Percentiles rank a stretch among this genome's conserved stretches.
Evolutionary conservation across 2,113 vertebrate species (phyloP).

Genomic region (Gobius niger): DNA sequence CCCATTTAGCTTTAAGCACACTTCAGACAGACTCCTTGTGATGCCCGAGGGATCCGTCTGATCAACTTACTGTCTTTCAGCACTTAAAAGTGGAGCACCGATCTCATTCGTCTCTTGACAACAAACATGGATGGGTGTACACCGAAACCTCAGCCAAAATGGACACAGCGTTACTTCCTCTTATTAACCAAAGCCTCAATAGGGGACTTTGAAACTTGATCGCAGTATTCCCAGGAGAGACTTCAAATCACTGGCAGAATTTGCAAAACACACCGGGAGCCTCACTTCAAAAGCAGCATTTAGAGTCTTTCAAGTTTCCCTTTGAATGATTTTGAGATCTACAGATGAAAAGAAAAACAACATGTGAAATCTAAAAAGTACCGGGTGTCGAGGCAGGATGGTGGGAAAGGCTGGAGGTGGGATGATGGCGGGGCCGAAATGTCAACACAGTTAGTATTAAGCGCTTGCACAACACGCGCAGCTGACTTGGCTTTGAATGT

Average conservation of each 20-base stretch:
- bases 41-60: conserved; percentile 19
- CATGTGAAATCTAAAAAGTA: conserved; percentile 11
- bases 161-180: conserved; percentile 22
- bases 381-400: conserved; percentile 34
- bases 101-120: conserved; percentile 39
- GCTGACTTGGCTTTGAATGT: conserved; percentile 61
- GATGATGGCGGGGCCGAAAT: conserved; percentile 34
- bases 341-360: conserved; percentile 54
- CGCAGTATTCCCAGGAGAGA: conserved; percentile 37
- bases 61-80: conserved; percentile 47
- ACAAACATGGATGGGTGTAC: conserved; percentile 39
- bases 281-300: conserved; percentile 55
- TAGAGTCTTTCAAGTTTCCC: conserved; percentile 48
- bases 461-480: conserved; percentile 30
- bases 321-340: conserved; percentile 45
- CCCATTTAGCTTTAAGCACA: conserved; percentile 42
- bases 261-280: conserved; percentile 47
- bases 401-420: conserved; percentile 21
- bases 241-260: conserved; percentile 42
- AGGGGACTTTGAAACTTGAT: conserved; percentile 49
- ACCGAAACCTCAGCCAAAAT: conserved; percentile 25
- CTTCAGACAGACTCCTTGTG: conserved; percentile 44
- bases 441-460: conserved; percentile 55
- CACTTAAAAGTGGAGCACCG: conserved; percentile 40
- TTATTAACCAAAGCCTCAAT: conserved; percentile 29